Percentiles rank a stretch among this genome's conserved stretches.
Conservation (phyloP, 2,888 invertebrate genomes). For the Clostera curtula region DNA sequence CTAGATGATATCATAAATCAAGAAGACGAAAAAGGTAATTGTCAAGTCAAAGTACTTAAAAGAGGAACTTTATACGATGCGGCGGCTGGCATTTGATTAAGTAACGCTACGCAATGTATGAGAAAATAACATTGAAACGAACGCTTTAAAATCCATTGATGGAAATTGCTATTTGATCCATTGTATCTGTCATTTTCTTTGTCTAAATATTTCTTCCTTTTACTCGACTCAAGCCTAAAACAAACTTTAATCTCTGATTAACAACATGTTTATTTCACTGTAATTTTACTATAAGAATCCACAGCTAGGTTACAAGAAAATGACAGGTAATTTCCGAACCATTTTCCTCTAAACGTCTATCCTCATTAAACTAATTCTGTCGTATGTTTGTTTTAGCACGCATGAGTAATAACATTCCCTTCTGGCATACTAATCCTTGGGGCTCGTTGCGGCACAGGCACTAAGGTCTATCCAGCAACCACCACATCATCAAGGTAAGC, state of each 20-base stretch:
- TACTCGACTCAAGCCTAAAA: slow-evolving; percentile 8
- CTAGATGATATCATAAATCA: slow-evolving; percentile 80
- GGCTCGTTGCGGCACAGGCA: slow-evolving; percentile 52
- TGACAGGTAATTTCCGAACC: slow-evolving; percentile 31
- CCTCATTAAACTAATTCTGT: slow-evolving; percentile 57
- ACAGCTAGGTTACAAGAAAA: slow-evolving; percentile 21
- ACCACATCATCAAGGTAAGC: slow-evolving; percentile 56
- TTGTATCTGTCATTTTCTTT: slow-evolving; percentile 40
- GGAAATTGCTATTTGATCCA: slow-evolving; percentile 34
- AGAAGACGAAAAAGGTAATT: slow-evolving; percentile 75
- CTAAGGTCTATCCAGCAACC: slow-evolving; percentile 33
- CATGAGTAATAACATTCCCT: slow-evolving; percentile 75
- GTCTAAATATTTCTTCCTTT: too few species aligned
- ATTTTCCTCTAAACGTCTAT: slow-evolving; percentile 28
- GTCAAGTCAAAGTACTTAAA: slow-evolving; percentile 46
- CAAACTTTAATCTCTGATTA: slow-evolving; percentile 3
- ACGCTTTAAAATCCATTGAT: slow-evolving; percentile 36
- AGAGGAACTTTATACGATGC: slow-evolving; percentile 33
- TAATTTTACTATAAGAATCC: too few species aligned
- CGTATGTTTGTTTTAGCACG: slow-evolving; percentile 74
- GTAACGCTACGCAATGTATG: slow-evolving; percentile 61
- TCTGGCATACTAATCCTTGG: slow-evolving; percentile 74
- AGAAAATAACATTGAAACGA: slow-evolving; percentile 33
- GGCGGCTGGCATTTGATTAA: slow-evolving; percentile 48
- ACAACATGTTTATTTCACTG: slow-evolving; percentile 4